Evolutionary conservation across 2,113 vertebrate genomes (phyloP).

Genomic region (Dryoscopus gambensis): DNA sequence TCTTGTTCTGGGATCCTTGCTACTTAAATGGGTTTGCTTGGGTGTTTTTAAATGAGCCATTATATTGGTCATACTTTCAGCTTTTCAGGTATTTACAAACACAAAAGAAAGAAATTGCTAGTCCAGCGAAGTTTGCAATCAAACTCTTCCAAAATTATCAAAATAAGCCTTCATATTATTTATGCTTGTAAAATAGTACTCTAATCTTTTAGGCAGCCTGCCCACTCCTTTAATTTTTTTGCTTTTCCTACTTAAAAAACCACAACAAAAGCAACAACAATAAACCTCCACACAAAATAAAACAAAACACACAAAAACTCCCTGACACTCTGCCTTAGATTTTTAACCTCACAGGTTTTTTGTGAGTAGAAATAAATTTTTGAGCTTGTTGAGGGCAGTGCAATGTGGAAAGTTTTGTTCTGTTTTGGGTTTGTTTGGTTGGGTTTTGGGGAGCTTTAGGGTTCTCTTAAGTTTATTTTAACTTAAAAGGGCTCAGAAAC

Average conservation of each 20-base stretch:
- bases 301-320: fast-evolving
- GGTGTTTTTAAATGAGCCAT: background rate
- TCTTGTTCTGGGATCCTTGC: background rate
- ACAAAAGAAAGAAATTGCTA: background rate
- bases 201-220: background rate
- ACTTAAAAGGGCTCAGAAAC: background rate
- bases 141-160: background rate
- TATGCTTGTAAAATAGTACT: background rate
- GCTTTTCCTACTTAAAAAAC: background rate
- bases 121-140: background rate
- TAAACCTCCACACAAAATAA: fast-evolving
- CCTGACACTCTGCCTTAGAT: background rate
- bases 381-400: background rate
- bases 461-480: background rate
- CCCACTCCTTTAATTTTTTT: background rate
- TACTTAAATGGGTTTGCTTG: background rate
- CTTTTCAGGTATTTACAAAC: background rate
- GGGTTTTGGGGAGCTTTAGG: background rate
- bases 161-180: background rate
- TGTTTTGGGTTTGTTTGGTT: background rate
- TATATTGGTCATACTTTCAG: background rate
- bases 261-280: background rate
- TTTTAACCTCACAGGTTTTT: background rate
- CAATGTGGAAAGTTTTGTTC: background rate
- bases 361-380: background rate